Evolutionary conservation across 2,113 vertebrate genomes (phyloP).

Genomic region (Pachypanchax playfairii): DNA sequence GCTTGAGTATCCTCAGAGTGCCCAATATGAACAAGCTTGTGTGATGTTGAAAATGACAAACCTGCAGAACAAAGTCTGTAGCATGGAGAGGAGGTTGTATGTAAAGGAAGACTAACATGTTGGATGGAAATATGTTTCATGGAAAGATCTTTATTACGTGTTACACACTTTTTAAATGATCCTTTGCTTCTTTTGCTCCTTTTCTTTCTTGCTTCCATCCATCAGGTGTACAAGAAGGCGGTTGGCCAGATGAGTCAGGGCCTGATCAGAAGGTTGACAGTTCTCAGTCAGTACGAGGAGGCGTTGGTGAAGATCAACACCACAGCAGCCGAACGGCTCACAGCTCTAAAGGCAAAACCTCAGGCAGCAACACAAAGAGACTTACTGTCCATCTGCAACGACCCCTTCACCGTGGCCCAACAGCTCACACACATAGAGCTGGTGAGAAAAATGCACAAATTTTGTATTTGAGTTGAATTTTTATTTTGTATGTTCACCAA

Average conservation of each 20-base stretch:
- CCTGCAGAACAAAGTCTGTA: background rate
- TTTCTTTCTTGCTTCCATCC: no score
- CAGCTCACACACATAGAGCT: constrained; percentile 96
- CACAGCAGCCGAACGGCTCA: constrained; percentile 82
- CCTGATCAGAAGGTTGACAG: constrained; percentile 86
- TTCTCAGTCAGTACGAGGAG: constrained; percentile 91
- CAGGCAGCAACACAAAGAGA: constrained; percentile 89
- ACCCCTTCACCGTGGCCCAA: constrained; percentile 91
- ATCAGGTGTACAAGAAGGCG: constrained; percentile 87
- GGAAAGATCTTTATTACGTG: no score
- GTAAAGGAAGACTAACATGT: background rate
- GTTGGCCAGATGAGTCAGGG: constrained; percentile 88
- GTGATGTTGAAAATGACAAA: background rate
- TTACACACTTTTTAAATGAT: no score
- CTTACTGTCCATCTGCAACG: constrained; percentile 88
- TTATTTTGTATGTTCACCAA: background rate
- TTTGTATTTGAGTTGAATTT: background rate
- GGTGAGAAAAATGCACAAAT: constrained; percentile 73
- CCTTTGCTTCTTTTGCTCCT: background rate
- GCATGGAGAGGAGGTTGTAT: background rate
- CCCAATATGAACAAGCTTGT: background rate
- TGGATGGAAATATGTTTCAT: background rate
- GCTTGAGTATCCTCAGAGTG: constrained; percentile 9
- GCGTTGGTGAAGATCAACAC: constrained; percentile 88
- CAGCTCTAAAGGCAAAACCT: constrained; percentile 86